These are phyloP conservation scores for Mustelus asterias DNA, from an alignment of 2,113 vertebrate species.

Conservation along the genomic window DNA sequence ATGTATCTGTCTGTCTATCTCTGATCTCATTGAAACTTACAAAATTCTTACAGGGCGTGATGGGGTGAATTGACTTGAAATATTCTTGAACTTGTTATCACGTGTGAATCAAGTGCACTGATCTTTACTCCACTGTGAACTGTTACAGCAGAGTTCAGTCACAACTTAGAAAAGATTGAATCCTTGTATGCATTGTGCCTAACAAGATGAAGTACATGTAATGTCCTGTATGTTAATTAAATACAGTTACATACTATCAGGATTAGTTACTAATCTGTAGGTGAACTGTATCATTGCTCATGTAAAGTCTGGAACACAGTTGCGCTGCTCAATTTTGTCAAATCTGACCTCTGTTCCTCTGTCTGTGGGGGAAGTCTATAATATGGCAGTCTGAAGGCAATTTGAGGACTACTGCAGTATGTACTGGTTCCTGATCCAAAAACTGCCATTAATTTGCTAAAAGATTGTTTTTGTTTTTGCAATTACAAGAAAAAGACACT, in stretches of 20 bases:
- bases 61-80: background rate
- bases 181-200: background rate
- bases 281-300: background rate
- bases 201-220: background rate
- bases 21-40: background rate
- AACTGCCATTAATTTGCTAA: background rate
- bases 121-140: background rate
- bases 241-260: background rate
- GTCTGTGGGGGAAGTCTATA: background rate
- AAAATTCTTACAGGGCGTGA: no score
- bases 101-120: background rate
- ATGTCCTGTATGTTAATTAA: background rate
- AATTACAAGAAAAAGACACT: background rate
- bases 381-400: background rate
- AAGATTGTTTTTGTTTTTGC: background rate
- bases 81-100: background rate
- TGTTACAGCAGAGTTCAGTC: background rate
- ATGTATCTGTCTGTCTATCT: background rate
- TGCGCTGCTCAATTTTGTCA: background rate
- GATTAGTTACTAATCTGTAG: background rate
- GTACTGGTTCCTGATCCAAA: background rate
- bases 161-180: background rate
- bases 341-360: background rate
- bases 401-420: background rate
- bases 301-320: background rate